Percentiles rank a stretch among this genome's conserved stretches.
Evolutionary conservation across 92 coral and sea anemone species (phyloP).

Genomic region (Nematostella vectensis): DNA sequence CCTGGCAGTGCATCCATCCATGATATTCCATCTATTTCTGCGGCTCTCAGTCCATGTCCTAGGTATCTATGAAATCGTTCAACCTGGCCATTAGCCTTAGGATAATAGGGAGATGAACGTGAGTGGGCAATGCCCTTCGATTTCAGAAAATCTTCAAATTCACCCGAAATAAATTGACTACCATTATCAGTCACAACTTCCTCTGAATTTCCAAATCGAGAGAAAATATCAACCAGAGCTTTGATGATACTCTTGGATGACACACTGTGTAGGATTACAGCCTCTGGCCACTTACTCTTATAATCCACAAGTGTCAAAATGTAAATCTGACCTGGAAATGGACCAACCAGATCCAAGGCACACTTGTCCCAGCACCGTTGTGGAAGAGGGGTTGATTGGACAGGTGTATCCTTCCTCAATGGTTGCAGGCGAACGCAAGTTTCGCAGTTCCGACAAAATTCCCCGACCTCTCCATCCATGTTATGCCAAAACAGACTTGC

Average conservation of each 20-base stretch:
- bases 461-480: conserved; percentile 39
- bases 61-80: conserved; percentile 41
- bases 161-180: no score
- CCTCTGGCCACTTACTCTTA: conserved; percentile 34
- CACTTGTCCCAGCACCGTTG: conserved; percentile 44
- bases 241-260: conserved; percentile 27
- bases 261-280: conserved; percentile 4
- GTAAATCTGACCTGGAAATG: no score
- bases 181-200: conserved; percentile 50
- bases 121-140: conserved; percentile 42
- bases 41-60: conserved; percentile 26
- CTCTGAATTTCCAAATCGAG: conserved; percentile 45
- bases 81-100: conserved; percentile 35
- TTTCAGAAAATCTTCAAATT: conserved; percentile 31
- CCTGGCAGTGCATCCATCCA: no score
- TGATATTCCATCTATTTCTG: no score
- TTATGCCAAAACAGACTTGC: conserved; percentile 38
- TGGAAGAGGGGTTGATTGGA: conserved; percentile 30
- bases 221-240: conserved; percentile 26
- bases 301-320: no score
- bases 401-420: conserved; percentile 28
- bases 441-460: conserved; percentile 31
- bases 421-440: no score
- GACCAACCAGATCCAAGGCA: conserved; percentile 35
- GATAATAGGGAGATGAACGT: conserved; percentile 40